A percentile compares a stretch with the other conserved stretches of the same genome.
Evolutionary conservation across 2,888 invertebrate genomes (phyloP).

Genomic region (Heliconius cydno): DNA sequence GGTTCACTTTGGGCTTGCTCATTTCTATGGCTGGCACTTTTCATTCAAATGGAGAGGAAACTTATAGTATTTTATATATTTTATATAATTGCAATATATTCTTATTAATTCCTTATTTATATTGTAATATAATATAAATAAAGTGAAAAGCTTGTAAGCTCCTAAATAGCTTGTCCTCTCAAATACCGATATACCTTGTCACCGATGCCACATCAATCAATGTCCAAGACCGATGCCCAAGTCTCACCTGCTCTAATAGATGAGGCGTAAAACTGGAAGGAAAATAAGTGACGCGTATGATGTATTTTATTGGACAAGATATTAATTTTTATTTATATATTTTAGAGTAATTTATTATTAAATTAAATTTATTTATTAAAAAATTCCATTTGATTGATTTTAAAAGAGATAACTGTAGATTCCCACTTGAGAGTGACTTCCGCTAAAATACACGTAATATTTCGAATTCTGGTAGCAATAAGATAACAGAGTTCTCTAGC

Average conservation of each 20-base stretch:
- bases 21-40: conserved; percentile 51
- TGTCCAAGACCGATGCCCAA: conserved; percentile 38
- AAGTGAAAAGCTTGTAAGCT: neutral
- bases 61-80: conserved; percentile 40
- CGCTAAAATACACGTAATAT: no score
- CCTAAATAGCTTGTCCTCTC: neutral
- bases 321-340: neutral
- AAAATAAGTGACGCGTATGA: conserved; percentile 28
- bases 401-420: no score
- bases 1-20: conserved; percentile 48
- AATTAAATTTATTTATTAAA: no score
- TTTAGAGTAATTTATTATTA: no score
- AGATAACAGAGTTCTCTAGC: no score
- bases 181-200: conserved; percentile 26
- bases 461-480: no score
- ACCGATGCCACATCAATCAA: conserved; percentile 41
- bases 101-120: neutral
- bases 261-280: conserved; percentile 32
- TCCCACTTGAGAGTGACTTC: no score
- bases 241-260: conserved; percentile 46
- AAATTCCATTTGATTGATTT: no score
- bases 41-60: conserved; percentile 46
- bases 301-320: neutral
- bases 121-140: neutral
- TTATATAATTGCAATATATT: no score